Conservation (phyloP, 1,140 invertebrate genomes). For the Pseudomyrmex flavicornis region DNA sequence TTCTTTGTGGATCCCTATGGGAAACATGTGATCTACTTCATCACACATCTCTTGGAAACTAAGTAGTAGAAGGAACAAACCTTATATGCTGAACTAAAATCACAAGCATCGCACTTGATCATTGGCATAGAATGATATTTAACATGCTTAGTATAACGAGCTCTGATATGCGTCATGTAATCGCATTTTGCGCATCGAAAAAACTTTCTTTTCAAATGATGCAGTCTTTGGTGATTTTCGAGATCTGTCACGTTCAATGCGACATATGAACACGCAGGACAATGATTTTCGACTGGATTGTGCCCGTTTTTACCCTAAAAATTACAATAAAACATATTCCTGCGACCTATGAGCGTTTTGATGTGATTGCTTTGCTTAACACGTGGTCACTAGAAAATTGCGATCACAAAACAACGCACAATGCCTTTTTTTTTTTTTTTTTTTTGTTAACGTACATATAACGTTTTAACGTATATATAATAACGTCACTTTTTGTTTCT, state of each 20-base stretch:
- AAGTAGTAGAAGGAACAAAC: slow-evolving; percentile 68
- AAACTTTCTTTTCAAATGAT: slow-evolving; percentile 87
- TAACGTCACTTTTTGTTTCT: slow-evolving; percentile 10
- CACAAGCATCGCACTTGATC: slow-evolving; percentile 96
- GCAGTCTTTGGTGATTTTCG: slow-evolving; percentile 81
- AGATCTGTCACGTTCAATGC: slow-evolving; percentile 74
- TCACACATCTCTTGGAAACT: slow-evolving; percentile 33
- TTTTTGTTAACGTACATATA: not conserved
- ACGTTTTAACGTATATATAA: not conserved
- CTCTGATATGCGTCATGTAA: slow-evolving; percentile 95
- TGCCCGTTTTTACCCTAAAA: slow-evolving; percentile 55
- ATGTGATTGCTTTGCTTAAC: slow-evolving; percentile 23
- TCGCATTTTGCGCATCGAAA: slow-evolving; percentile 95
- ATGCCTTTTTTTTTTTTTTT: not conserved
- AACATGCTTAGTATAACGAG: slow-evolving; percentile 96
- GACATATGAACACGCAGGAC: slow-evolving; percentile 68
- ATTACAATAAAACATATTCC: slow-evolving; percentile 60
- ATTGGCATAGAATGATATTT: slow-evolving; percentile 97
- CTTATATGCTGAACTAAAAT: slow-evolving; percentile 96
- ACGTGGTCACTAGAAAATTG: slow-evolving; percentile 2
- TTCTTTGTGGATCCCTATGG: slow-evolving; percentile 9
- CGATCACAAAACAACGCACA: slow-evolving; percentile 4
- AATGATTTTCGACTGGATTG: slow-evolving; percentile 59
- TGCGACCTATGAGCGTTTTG: slow-evolving; percentile 31
- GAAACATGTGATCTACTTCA: slow-evolving; percentile 28